Evolutionary conservation across 2,113 vertebrate species (phyloP).

Genomic region (Sardina pilchardus): DNA sequence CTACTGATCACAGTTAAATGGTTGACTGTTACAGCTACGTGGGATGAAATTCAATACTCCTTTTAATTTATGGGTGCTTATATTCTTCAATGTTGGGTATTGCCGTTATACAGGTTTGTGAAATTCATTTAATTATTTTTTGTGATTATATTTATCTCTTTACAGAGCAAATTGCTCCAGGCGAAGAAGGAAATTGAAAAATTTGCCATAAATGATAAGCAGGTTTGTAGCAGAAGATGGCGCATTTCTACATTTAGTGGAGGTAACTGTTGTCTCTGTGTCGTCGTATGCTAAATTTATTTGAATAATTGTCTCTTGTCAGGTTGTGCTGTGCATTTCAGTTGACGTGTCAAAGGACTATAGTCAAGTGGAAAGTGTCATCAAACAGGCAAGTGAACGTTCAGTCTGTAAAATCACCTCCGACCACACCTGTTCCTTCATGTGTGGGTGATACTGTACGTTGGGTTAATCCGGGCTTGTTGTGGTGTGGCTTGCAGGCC

Average conservation of each 20-base stretch:
- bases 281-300: neutral
- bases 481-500: slow-evolving; percentile 71
- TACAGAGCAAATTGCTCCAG: slow-evolving; percentile 87
- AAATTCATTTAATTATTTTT: neutral
- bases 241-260: neutral
- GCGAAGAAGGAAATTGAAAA: slow-evolving; percentile 97
- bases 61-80: neutral
- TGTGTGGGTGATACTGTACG: neutral
- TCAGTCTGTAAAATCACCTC: neutral
- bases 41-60: neutral
- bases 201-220: slow-evolving; percentile 91
- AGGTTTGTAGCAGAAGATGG: slow-evolving; percentile 71
- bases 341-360: slow-evolving; percentile 95
- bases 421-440: neutral
- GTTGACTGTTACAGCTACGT: neutral
- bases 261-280: neutral
- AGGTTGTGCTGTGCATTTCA: slow-evolving; percentile 96
- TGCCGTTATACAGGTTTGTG: neutral
- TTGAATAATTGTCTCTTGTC: slow-evolving; percentile 39
- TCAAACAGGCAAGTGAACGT: slow-evolving; percentile 85
- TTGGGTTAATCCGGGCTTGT: neutral
- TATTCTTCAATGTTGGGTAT: neutral
- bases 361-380: slow-evolving; percentile 89
- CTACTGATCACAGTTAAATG: neutral
- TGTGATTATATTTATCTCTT: slow-evolving; percentile 22